Conservation (phyloP, 2,888 invertebrate genomes). For the Melinaea marsaeus region DNA sequence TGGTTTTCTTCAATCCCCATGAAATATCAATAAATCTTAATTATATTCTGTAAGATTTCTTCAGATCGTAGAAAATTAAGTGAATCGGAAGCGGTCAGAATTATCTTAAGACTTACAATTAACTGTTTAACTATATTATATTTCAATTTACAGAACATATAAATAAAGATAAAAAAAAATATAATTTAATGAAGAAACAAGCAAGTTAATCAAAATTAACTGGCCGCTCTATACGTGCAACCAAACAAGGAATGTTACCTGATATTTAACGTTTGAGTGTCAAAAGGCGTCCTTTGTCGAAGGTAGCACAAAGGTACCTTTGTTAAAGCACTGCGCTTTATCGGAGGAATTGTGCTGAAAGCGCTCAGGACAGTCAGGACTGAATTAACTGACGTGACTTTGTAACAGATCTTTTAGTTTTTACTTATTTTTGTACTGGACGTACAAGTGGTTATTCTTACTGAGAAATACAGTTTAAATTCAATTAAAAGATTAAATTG, state of each 20-base stretch:
- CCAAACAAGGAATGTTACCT: constrained; percentile 10
- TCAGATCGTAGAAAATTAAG: no score
- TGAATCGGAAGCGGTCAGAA: no score
- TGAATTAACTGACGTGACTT: constrained; percentile 8
- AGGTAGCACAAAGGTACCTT: constrained; percentile 19
- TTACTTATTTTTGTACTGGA: background rate
- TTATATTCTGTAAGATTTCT: no score
- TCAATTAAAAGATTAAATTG: no score
- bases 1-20: no score
- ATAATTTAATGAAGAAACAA: no score
- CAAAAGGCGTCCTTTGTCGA: constrained; percentile 28
- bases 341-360: constrained; percentile 22
- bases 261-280: constrained; percentile 27
- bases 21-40: no score
- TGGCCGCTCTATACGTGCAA: constrained; percentile 1
- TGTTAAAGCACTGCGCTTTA: constrained; percentile 14
- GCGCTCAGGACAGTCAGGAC: constrained; percentile 6
- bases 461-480: background rate
- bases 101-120: no score
- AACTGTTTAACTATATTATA: no score
- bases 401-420: constrained; percentile 2
- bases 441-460: background rate
- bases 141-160: no score
- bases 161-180: no score
- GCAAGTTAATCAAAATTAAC: background rate